These are phyloP conservation scores for Melanostoma mellinum DNA, from an alignment of 2,888 invertebrate genomes.

Conservation along the genomic window DNA sequence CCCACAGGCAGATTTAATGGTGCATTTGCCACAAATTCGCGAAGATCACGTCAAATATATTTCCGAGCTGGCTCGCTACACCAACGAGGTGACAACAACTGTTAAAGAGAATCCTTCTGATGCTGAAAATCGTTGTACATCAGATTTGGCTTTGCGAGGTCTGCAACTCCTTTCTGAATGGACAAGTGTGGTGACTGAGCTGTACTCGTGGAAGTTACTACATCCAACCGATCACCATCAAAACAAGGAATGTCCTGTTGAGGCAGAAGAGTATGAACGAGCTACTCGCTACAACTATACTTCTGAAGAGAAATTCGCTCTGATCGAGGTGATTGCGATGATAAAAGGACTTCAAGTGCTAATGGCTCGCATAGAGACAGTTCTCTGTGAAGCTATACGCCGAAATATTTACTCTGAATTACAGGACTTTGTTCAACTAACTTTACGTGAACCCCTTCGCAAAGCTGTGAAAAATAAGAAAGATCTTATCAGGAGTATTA, in stretches of 20 bases:
- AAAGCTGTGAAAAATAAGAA: conserved; percentile 99
- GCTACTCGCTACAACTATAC: conserved; percentile 99
- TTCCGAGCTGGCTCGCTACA: conserved; percentile 95
- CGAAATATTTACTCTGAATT: conserved; percentile 97
- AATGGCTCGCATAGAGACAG: conserved; percentile 98
- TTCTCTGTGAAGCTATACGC: conserved; percentile 94
- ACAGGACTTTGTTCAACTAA: conserved; percentile 97
- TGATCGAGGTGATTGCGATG: conserved; percentile 99
- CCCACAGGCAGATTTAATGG: conserved; percentile 96
- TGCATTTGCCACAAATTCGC: conserved; percentile 95
- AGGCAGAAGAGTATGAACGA: conserved; percentile 99
- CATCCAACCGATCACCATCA: conserved; percentile 99
- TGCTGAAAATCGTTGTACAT: conserved; percentile 94
- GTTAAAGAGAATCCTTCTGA: conserved; percentile 97
- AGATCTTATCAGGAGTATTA: conserved; percentile 96
- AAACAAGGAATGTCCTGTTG: conserved; percentile 96
- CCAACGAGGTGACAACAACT: conserved; percentile 91
- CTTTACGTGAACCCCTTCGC: conserved; percentile 93
- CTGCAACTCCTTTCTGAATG: conserved; percentile 96
- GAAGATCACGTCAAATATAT: conserved; percentile 99
- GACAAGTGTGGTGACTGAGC: conserved; percentile 97
- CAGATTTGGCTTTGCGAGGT: conserved; percentile 95
- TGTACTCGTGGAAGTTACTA: conserved; percentile 98
- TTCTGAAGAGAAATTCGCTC: conserved; percentile 97
- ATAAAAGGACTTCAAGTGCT: conserved; percentile 98